These are phyloP conservation scores for Drosophila saltans DNA, from an alignment of 1,140 invertebrate genomes.

Conservation along the genomic window DNA sequence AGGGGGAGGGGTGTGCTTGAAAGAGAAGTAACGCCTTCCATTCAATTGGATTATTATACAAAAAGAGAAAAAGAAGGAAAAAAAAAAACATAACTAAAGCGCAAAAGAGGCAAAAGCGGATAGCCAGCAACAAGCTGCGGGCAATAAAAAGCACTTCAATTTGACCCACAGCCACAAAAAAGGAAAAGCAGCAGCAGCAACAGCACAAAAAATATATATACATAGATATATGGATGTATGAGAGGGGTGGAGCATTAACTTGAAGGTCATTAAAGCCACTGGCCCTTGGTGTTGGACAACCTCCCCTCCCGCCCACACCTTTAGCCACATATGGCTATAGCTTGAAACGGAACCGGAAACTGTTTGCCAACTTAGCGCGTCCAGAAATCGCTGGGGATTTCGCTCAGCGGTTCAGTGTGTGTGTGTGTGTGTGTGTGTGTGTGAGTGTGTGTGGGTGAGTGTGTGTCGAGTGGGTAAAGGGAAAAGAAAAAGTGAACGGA, in stretches of 20 bases:
- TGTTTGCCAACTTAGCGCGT: constrained; percentile 75
- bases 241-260: constrained; percentile 38
- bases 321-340: constrained; percentile 61
- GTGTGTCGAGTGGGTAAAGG: background rate
- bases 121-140: constrained; percentile 73
- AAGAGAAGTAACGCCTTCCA: constrained; percentile 30
- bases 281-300: background rate
- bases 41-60: constrained; percentile 79
- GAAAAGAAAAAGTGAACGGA: constrained; percentile 8
- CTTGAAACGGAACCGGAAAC: constrained; percentile 69
- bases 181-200: constrained; percentile 9
- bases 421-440: too few species aligned
- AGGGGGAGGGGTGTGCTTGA: background rate
- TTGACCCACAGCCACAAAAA: constrained; percentile 65
- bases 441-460: too few species aligned
- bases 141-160: constrained; percentile 81
- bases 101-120: constrained; percentile 24
- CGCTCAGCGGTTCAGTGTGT: background rate
- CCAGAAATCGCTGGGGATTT: constrained; percentile 68
- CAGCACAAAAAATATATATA: constrained; percentile 9
- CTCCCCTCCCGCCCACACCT: background rate
- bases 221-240: background rate
- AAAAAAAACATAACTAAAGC: constrained; percentile 47
- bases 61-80: background rate
- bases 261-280: constrained; percentile 68